Evolutionary conservation across 2,888 invertebrate genomes (phyloP).

Genomic region (Caenorhabditis becei): DNA sequence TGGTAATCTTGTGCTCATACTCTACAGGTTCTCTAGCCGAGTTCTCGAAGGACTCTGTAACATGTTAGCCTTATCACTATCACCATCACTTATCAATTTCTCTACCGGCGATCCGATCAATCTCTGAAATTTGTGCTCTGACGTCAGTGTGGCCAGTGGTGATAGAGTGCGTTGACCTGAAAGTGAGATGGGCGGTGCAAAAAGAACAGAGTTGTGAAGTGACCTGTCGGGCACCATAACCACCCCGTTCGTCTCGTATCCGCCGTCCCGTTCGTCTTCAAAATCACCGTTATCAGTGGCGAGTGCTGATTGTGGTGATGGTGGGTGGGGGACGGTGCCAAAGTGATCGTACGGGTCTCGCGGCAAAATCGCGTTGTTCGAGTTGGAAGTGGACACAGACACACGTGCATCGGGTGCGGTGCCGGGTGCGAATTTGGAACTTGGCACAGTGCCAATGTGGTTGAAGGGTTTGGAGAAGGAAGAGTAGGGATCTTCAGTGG

Average conservation of each 20-base stretch:
- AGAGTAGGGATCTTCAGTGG: neutral
- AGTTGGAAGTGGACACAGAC: conserved; percentile 19
- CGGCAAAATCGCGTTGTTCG: conserved; percentile 41
- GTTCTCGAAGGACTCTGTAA: conserved; percentile 56
- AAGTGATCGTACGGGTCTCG: conserved; percentile 52
- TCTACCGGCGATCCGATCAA: conserved; percentile 47
- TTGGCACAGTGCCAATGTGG: conserved; percentile 11
- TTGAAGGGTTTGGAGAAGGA: conserved; percentile 5
- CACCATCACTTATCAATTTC: neutral
- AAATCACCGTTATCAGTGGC: conserved; percentile 7
- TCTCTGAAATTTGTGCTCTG: conserved; percentile 53
- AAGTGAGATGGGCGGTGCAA: conserved; percentile 14
- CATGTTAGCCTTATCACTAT: too few species aligned
- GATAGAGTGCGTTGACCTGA: conserved; percentile 32
- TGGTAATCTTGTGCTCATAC: conserved; percentile 22
- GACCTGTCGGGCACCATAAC: conserved; percentile 31
- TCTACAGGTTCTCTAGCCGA: conserved; percentile 50
- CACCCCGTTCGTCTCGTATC: conserved; percentile 16
- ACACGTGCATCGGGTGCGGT: neutral
- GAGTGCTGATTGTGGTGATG: conserved; percentile 2
- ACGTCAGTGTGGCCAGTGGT: conserved; percentile 23
- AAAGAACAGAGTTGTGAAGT: neutral
- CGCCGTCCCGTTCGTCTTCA: conserved; percentile 33
- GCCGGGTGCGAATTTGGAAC: neutral
- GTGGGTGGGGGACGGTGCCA: conserved; percentile 27